Evolutionary conservation across 2,888 invertebrate genomes (phyloP).

Genomic region (Deroplatys truncata): DNA sequence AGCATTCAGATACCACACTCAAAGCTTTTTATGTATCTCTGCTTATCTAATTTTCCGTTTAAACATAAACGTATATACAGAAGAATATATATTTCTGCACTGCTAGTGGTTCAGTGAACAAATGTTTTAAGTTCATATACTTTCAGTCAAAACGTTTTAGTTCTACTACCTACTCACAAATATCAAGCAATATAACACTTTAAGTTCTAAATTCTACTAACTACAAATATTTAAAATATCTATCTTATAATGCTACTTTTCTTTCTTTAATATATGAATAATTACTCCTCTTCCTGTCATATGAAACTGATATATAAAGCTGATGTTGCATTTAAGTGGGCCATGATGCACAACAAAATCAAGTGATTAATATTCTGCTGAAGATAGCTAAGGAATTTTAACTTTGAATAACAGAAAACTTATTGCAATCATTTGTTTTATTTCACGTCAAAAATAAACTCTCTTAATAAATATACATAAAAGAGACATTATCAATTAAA

Average conservation of each 20-base stretch:
- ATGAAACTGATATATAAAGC: neutral
- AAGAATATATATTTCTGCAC: neutral
- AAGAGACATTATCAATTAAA: too few species aligned
- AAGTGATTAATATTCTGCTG: neutral
- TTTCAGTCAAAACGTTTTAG: neutral
- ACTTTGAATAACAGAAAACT: too few species aligned
- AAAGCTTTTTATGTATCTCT: neutral
- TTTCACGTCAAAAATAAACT: too few species aligned
- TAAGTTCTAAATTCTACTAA: neutral
- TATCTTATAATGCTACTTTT: neutral
- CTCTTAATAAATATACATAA: too few species aligned
- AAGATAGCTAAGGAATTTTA: neutral
- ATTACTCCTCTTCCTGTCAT: neutral
- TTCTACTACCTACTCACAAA: neutral
- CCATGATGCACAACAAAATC: neutral
- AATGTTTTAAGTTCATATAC: neutral
- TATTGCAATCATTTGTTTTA: too few species aligned
- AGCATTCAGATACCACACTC: neutral
- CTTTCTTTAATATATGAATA: neutral
- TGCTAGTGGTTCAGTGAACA: neutral
- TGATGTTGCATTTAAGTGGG: too few species aligned
- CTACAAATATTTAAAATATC: too few species aligned
- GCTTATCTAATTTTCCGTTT: neutral
- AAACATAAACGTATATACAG: neutral
- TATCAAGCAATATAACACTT: neutral